Evolutionary conservation across 2,113 vertebrate species (phyloP).

Genomic region (Aramus guarauna): DNA sequence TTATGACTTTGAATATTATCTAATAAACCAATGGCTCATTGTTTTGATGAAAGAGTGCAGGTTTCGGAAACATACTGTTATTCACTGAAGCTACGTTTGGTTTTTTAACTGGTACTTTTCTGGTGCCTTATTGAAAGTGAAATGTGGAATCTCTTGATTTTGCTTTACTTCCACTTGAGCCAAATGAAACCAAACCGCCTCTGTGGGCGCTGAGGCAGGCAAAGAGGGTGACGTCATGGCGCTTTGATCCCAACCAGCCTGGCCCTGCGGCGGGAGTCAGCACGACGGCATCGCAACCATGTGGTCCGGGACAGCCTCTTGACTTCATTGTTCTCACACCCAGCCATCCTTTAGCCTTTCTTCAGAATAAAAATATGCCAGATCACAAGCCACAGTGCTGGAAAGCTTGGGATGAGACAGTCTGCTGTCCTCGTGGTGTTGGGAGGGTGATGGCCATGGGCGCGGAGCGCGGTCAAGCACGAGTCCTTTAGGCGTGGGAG

Average conservation of each 20-base stretch:
- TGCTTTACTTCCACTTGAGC: neutral
- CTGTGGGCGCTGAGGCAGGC: neutral
- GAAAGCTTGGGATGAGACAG: neutral
- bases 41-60: neutral
- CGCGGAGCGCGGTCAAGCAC: neutral
- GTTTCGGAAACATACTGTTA: neutral
- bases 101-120: neutral
- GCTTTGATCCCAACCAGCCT: neutral
- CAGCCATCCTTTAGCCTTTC: neutral
- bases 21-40: neutral
- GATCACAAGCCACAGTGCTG: neutral
- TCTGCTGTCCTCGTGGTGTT: fast-evolving
- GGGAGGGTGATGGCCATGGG: neutral
- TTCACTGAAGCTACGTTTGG: neutral
- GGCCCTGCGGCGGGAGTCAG: neutral
- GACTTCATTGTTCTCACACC: neutral
- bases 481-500: fast-evolving
- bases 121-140: neutral
- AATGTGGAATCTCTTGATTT: neutral
- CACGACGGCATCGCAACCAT: fast-evolving
- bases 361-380: neutral
- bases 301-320: neutral
- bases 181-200: neutral
- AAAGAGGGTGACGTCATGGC: neutral
- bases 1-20: neutral